These are phyloP conservation scores for Dermatemys mawii DNA, from an alignment of 2,113 vertebrate genomes.

Conservation along the genomic window DNA sequence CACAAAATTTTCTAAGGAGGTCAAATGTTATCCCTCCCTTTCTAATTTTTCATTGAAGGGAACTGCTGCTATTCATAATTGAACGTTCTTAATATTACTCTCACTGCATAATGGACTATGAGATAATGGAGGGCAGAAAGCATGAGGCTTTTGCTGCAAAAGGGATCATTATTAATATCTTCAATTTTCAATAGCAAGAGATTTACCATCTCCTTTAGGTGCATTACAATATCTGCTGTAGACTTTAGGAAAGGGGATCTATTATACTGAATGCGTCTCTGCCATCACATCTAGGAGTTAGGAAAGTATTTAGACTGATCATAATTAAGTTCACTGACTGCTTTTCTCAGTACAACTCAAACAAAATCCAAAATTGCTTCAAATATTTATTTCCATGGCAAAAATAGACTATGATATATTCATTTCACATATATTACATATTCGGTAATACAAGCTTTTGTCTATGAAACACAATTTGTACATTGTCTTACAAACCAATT, in stretches of 20 bases:
- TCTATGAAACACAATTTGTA: conserved; percentile 78
- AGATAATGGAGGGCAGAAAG: not conserved
- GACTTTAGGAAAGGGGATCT: not conserved
- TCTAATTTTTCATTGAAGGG: not conserved
- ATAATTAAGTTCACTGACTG: not conserved
- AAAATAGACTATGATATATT: conserved; percentile 82
- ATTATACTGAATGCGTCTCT: not conserved
- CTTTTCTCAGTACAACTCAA: conserved; percentile 4
- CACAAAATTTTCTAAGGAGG: not conserved
- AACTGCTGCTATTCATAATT: not conserved
- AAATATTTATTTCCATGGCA: conserved; percentile 84
- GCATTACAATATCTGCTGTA: not conserved
- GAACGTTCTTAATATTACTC: not conserved
- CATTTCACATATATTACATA: conserved; percentile 82
- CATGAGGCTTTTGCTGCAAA: not conserved
- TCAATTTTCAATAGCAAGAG: not conserved
- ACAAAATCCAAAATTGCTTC: conserved; percentile 49
- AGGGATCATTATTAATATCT: not conserved
- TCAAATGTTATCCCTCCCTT: not conserved
- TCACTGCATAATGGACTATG: not conserved
- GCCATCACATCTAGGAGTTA: not conserved
- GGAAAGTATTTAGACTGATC: not conserved
- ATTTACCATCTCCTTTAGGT: not conserved
- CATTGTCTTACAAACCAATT: conserved; percentile 75
- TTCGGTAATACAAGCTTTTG: conserved; percentile 77